Percentiles rank a stretch among this genome's conserved stretches.
phyloP scores from a whole-genome alignment of 2,888 invertebrate genomes.

The Camptogramma bilineatum region DNA sequence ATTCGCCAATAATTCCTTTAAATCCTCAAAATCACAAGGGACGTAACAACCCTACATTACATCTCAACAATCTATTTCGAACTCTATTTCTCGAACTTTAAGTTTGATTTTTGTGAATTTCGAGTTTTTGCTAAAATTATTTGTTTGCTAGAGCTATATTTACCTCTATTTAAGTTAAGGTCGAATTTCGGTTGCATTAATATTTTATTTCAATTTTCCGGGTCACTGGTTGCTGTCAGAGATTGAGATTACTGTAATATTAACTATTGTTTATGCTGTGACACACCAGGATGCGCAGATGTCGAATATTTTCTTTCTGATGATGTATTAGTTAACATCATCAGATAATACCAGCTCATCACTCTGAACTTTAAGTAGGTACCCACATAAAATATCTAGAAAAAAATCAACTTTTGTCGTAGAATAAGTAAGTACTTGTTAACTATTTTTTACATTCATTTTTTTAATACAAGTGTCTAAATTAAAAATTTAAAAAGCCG shows the following conservation, averaged over 20 bases:
- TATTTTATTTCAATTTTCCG: constrained; percentile 80
- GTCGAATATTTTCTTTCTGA: constrained; percentile 53
- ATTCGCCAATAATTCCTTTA: constrained; percentile 65
- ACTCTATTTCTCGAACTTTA: constrained; percentile 8
- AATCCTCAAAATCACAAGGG: constrained; percentile 73
- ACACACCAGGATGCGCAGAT: constrained; percentile 55
- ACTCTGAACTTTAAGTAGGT: no score
- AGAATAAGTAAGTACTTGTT: no score
- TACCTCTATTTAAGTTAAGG: constrained; percentile 20
- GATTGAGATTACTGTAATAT: constrained; percentile 31
- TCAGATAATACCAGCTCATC: not conserved
- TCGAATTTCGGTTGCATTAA: constrained; percentile 12
- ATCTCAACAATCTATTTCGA: constrained; percentile 5
- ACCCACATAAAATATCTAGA: no score
- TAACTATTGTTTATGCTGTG: constrained; percentile 22
- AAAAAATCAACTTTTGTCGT: no score
- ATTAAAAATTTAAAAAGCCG: no score
- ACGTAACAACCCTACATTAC: constrained; percentile 46
- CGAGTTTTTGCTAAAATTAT: not conserved
- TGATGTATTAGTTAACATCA: constrained; percentile 32
- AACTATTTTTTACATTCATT: no score
- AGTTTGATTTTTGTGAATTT: constrained; percentile 9
- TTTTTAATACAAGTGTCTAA: no score
- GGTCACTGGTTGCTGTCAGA: constrained; percentile 69
- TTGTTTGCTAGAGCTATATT: constrained; percentile 8